These are phyloP conservation scores for Myrmophylax atrothorax DNA, from an alignment of 2,113 vertebrate species.

Conservation along the genomic window DNA sequence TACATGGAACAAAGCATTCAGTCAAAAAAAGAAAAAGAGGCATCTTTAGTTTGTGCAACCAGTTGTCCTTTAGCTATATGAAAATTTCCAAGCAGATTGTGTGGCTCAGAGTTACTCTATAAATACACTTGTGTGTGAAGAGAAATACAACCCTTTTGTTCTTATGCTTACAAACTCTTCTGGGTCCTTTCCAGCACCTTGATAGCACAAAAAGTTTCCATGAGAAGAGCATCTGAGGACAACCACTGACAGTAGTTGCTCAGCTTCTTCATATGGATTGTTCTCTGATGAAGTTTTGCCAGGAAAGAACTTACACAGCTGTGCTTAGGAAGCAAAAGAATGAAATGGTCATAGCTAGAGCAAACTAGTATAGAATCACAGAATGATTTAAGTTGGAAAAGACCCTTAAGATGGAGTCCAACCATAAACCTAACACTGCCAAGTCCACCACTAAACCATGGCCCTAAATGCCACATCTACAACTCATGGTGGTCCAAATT, in stretches of 20 bases:
- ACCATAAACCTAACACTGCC: neutral
- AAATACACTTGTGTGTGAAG: neutral
- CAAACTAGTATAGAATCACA: neutral
- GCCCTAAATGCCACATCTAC: rapidly evolving
- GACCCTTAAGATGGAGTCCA: neutral
- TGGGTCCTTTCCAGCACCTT: neutral
- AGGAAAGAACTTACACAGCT: neutral
- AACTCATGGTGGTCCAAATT: neutral
- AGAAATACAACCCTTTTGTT: neutral
- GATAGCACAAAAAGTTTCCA: neutral
- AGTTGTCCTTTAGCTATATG: neutral
- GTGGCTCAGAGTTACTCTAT: neutral
- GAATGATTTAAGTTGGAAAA: neutral
- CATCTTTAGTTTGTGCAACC: neutral
- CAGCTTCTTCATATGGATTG: neutral
- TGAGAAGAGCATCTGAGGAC: neutral
- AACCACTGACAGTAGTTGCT: neutral
- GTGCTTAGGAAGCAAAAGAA: neutral
- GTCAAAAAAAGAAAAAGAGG: neutral
- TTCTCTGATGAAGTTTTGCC: neutral
- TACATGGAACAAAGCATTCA: neutral
- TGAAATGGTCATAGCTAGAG: neutral
- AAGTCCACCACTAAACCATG: neutral
- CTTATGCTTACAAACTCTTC: neutral
- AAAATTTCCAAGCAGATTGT: neutral